phyloP scores from a whole-genome alignment of 2,797 vertebrate genomes.

The Dermochelys coriacea region DNA sequence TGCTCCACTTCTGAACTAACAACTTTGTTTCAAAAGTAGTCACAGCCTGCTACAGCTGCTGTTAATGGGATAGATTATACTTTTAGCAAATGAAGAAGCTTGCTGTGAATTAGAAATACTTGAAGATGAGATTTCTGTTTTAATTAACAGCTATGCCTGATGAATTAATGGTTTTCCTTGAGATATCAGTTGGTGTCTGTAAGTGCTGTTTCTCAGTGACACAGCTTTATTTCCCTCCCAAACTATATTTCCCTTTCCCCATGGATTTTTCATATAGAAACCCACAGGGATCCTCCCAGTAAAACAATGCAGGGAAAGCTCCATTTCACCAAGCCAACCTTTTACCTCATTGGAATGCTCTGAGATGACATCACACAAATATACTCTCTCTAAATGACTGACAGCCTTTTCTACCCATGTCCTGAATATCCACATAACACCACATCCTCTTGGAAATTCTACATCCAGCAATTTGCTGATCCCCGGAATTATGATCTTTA shows the following conservation, averaged over 20 bases:
- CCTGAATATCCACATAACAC: not conserved
- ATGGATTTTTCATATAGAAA: not conserved
- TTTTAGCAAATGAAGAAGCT: slow-evolving; percentile 55
- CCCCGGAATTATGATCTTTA: not conserved
- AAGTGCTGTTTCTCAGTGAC: slow-evolving; percentile 39
- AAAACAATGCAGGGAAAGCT: not conserved
- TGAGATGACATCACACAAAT: not conserved
- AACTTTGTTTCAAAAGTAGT: slow-evolving; percentile 66
- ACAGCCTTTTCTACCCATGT: not conserved
- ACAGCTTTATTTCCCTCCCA: slow-evolving; percentile 4
- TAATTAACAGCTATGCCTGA: slow-evolving; percentile 63
- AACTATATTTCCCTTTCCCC: slow-evolving; percentile 51
- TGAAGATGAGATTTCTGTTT: slow-evolving; percentile 53
- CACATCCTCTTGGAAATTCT: not conserved
- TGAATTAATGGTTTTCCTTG: slow-evolving; percentile 45
- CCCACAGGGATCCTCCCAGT: not conserved
- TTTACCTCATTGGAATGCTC: not conserved
- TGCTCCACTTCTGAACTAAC: slow-evolving; percentile 63
- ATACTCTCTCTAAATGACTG: not conserved
- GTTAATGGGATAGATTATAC: slow-evolving; percentile 32
- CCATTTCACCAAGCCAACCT: slow-evolving; percentile 11
- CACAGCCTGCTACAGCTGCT: slow-evolving; percentile 58
- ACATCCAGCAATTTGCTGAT: not conserved
- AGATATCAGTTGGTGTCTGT: slow-evolving; percentile 55
- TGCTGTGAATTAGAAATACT: slow-evolving; percentile 44